phyloP scores from a whole-genome alignment of 1,140 invertebrate genomes.

The Lanistes nyassanus region DNA sequence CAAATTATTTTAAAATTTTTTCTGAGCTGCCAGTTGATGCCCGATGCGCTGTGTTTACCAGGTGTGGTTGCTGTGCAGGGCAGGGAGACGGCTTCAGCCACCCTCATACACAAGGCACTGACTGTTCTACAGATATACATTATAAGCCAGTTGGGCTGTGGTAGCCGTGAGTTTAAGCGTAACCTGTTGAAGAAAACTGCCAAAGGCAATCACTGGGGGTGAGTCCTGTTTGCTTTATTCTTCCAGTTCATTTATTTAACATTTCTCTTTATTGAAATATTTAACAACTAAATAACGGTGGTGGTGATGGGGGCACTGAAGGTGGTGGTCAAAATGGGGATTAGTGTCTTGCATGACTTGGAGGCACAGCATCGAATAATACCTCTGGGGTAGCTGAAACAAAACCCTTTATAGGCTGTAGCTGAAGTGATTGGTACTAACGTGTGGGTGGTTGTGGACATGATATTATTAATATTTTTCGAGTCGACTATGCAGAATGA shows the following conservation, averaged over 20 bases:
- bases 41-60: too few species aligned
- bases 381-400: too few species aligned
- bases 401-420: background rate
- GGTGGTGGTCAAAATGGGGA: too few species aligned
- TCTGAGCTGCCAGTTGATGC: too few species aligned
- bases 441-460: background rate
- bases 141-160: conserved; percentile 90
- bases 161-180: conserved; percentile 76
- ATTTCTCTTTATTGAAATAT: background rate
- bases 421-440: background rate
- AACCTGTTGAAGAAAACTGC: conserved; percentile 87
- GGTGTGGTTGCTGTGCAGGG: conserved; percentile 34
- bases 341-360: too few species aligned
- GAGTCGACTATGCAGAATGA: background rate
- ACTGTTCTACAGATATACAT: conserved; percentile 92
- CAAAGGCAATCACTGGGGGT: conserved; percentile 92
- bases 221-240: too few species aligned
- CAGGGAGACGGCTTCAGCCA: conserved; percentile 66
- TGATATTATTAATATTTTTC: background rate
- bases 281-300: background rate
- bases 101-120: conserved; percentile 82
- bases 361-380: too few species aligned
- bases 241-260: too few species aligned
- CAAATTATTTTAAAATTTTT: too few species aligned
- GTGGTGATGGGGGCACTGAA: background rate